Percentiles rank a stretch among this genome's conserved stretches.
Conservation (phyloP, 2,797 vertebrate genomes). For the Bryconaethiops microstoma region DNA sequence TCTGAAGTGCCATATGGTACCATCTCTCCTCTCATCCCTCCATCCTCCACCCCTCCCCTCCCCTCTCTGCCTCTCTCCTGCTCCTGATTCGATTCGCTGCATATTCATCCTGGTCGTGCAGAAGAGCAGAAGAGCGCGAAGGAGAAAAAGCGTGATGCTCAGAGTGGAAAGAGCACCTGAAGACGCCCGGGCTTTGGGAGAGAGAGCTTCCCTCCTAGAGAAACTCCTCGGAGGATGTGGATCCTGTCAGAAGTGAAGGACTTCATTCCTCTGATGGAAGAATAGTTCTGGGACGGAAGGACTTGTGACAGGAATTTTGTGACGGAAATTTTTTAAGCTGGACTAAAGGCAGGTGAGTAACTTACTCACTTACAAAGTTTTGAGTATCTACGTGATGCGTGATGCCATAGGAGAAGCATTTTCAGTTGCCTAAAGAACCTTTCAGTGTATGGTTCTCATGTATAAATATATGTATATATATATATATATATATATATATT, state of each 20-base stretch:
- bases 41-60: slow-evolving; percentile 12
- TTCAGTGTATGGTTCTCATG: no score
- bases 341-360: slow-evolving; percentile 20
- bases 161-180: neutral
- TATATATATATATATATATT: no score
- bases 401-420: no score
- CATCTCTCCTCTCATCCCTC: slow-evolving; percentile 44
- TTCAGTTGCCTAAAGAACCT: no score
- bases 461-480: no score
- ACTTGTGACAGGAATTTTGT: neutral
- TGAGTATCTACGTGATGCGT: no score
- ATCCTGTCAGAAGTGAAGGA: neutral
- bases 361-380: no score
- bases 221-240: neutral
- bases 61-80: slow-evolving; percentile 6
- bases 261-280: neutral
- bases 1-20: slow-evolving; percentile 65
- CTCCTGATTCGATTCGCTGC: neutral
- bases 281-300: neutral
- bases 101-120: slow-evolving; percentile 13
- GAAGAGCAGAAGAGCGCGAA: neutral
- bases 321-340: neutral
- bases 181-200: neutral
- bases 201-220: neutral
- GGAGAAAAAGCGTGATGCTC: neutral